Conservation (phyloP, 2,797 vertebrate species). For the Myotis vivesi region DNA sequence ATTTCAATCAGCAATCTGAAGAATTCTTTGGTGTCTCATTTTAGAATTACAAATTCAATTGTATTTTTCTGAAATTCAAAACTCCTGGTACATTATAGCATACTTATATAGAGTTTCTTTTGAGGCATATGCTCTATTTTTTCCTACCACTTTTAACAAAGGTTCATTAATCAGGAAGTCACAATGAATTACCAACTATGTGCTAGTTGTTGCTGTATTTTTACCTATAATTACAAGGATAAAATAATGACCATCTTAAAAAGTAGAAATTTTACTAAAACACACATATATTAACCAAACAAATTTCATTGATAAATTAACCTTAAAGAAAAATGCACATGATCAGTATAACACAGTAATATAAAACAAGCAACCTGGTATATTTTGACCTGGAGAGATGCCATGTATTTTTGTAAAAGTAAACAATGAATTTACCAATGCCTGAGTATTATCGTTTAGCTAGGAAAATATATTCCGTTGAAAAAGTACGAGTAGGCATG, state of each 20-base stretch:
- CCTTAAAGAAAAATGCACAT: neutral
- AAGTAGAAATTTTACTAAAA: constrained; percentile 23
- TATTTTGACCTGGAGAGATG: neutral
- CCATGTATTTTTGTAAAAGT: neutral
- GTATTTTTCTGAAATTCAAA: neutral
- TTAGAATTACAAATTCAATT: neutral
- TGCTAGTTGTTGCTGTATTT: neutral
- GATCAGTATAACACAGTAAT: neutral
- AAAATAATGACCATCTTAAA: neutral
- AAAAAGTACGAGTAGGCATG: neutral
- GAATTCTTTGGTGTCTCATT: neutral
- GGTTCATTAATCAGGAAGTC: neutral
- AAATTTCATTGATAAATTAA: neutral
- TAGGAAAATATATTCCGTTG: neutral
- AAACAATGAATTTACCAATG: neutral
- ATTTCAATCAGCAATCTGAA: neutral
- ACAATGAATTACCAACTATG: neutral
- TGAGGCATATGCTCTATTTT: neutral
- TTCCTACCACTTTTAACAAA: neutral
- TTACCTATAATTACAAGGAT: neutral
- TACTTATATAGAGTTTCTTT: neutral
- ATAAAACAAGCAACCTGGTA: neutral
- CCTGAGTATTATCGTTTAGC: neutral
- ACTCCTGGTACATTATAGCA: neutral
- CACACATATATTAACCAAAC: neutral